These are phyloP conservation scores for Etheostoma cragini DNA, from an alignment of 2,113 vertebrate species.

Conservation along the genomic window DNA sequence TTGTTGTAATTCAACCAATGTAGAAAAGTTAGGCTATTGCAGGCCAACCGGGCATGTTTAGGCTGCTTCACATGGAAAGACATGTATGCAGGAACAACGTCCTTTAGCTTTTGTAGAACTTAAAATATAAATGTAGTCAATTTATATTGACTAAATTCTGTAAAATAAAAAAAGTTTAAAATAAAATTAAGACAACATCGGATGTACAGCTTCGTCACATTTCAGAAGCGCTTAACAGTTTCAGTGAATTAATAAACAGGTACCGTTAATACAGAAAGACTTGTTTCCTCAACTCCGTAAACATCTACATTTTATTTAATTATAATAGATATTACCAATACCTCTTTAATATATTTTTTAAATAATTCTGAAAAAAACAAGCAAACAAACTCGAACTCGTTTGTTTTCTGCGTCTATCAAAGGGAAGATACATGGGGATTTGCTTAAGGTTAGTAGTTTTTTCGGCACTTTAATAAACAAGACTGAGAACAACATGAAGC, in stretches of 20 bases:
- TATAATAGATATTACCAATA: accelerated
- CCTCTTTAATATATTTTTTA: neutral
- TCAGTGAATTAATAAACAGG: neutral
- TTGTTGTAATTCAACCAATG: constrained; percentile 28
- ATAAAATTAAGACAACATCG: neutral
- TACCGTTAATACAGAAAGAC: neutral
- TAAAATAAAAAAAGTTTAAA: neutral
- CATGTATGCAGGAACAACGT: neutral
- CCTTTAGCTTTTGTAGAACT: neutral
- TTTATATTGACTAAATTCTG: neutral
- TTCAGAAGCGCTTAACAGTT: neutral
- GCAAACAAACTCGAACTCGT: neutral
- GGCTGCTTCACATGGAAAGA: neutral
- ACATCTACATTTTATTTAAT: neutral
- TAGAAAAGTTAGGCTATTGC: neutral
- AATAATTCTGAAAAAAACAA: neutral
- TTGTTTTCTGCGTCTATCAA: neutral
- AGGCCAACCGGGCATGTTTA: neutral
- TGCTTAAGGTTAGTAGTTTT: neutral
- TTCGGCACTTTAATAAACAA: neutral
- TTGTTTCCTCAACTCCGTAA: neutral
- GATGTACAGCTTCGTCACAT: neutral
- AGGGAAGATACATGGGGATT: neutral
- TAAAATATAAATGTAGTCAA: too few relatives aligned
- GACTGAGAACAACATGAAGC: neutral